Evolutionary conservation across 2,797 vertebrate species (phyloP), one percentile per base, ranked within the genome.

Genomic region (Characodon lateralis): DNA sequence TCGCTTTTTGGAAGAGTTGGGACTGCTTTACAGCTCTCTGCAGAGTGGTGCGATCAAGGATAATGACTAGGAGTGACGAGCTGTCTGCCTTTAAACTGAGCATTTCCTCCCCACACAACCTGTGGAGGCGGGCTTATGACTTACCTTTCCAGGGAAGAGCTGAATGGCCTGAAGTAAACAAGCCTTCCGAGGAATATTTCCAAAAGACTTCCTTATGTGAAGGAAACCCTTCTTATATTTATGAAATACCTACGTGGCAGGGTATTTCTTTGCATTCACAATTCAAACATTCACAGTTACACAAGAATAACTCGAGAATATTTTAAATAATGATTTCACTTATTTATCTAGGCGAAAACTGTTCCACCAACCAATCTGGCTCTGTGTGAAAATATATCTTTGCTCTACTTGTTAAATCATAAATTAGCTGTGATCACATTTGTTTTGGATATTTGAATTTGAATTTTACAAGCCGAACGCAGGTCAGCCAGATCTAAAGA

Each of bases 141-240:
- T 4, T 0, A 0, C 6, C 46, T 0, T 90, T 90, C 84, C 74
- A 56, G 43, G n/a, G 79, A 89, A 89, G 43, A 0, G 0, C 0
- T 1, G 14, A 1, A 0, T 4, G 24, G 2, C 2, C 0, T 1
- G 28, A 43, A 26, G 7, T 2, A 20, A 79, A 74, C 12, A 22
- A 0, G 0, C 0, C 0, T 84, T 87, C 82, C 9, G 1, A n/a
- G 71, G 79, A 90, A 89, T 1, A 66, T 8, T 39, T 22, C 18
- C 20, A 22, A 63, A 20, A 65, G 6, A 31, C 2, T 63, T 20
- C 28, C 5, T 2, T 16, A 1, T 31, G 6, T 16, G 6, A 63
- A 9, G 1, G 1, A 41, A 65, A 65, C 20, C 1, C 31, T 65
- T 28, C 2, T 1, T 8, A 59, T 59, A 26, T 58, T 3, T 26